Conservation (phyloP, 2,113 vertebrate genomes). For the Perca schrenkii region DNA sequence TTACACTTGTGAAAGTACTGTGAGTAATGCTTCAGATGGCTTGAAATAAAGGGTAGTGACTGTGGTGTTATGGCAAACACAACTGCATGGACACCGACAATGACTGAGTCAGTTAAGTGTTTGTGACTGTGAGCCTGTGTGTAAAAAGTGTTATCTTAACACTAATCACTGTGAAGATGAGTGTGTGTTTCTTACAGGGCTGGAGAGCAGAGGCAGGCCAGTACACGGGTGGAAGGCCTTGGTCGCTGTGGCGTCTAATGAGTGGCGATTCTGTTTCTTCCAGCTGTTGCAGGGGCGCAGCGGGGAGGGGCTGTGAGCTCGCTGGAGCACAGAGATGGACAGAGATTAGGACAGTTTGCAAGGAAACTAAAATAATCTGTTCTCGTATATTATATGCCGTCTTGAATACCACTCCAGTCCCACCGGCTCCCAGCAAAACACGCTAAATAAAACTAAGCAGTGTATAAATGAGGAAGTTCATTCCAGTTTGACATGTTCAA, state of each 20-base stretch:
- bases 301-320: slow-evolving; percentile 78
- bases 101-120: slow-evolving; percentile 37
- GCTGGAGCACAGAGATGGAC: slow-evolving; percentile 71
- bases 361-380: slow-evolving; percentile 13
- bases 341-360: slow-evolving; percentile 19
- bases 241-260: slow-evolving; percentile 91
- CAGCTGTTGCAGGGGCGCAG: slow-evolving; percentile 90
- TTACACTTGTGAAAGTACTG: slow-evolving; percentile 15
- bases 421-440: neutral
- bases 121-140: slow-evolving; percentile 1
- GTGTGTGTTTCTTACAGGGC: slow-evolving; percentile 86
- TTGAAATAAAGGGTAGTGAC: slow-evolving; percentile 12
- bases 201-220: slow-evolving; percentile 97
- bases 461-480: neutral
- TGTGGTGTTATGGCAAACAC: slow-evolving; percentile 37
- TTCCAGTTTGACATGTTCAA: neutral
- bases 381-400: neutral
- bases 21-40: slow-evolving; percentile 46
- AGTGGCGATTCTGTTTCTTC: slow-evolving; percentile 92
- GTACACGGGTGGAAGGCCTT: slow-evolving; percentile 98
- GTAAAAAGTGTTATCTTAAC: slow-evolving; percentile 76
- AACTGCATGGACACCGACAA: slow-evolving; percentile 2
- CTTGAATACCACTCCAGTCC: neutral
- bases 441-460: neutral
- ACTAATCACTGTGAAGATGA: neutral